A percentile compares a stretch with the other conserved stretches of the same genome.
These are phyloP conservation scores for Cebidichthys violaceus DNA, from an alignment of 2,113 vertebrate genomes.

Conservation along the genomic window DNA sequence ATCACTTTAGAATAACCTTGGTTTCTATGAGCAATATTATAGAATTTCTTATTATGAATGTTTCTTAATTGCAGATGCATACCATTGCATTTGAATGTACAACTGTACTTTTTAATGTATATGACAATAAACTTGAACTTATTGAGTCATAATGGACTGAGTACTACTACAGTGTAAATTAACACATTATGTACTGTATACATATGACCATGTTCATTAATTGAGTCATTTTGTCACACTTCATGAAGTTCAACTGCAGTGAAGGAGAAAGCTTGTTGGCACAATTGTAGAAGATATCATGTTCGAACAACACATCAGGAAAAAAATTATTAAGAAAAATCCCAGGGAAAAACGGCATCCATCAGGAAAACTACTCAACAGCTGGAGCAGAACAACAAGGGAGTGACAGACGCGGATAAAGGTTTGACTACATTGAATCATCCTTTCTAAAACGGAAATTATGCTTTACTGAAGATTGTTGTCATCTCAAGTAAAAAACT, in stretches of 20 bases:
- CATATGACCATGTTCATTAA: not conserved
- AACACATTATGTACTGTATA: not conserved
- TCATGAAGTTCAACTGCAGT: not conserved
- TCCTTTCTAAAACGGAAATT: slow-evolving; percentile 10
- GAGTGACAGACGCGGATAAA: slow-evolving; percentile 24
- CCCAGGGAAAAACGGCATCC: slow-evolving; percentile 14
- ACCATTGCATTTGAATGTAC: not conserved
- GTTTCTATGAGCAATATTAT: not conserved
- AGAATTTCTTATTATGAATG: not conserved
- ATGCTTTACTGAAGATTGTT: slow-evolving; percentile 14
- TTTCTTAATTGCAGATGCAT: not conserved
- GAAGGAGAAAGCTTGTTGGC: not conserved
- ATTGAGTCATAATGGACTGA: too few relatives aligned
- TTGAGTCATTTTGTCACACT: not conserved
- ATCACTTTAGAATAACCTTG: not conserved
- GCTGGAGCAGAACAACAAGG: not conserved
- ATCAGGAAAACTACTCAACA: slow-evolving; percentile 23
- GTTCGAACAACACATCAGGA: slow-evolving; percentile 13
- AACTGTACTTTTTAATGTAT: not conserved
- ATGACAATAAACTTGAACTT: not conserved
- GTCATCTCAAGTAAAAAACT: slow-evolving; percentile 41
- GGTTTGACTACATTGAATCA: slow-evolving; percentile 1
- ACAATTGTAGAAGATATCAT: not conserved
- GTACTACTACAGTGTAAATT: not conserved
- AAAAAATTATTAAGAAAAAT: slow-evolving; percentile 16